These are phyloP conservation scores for Alauda arvensis DNA, from an alignment of 2,797 vertebrate genomes.

Conservation along the genomic window DNA sequence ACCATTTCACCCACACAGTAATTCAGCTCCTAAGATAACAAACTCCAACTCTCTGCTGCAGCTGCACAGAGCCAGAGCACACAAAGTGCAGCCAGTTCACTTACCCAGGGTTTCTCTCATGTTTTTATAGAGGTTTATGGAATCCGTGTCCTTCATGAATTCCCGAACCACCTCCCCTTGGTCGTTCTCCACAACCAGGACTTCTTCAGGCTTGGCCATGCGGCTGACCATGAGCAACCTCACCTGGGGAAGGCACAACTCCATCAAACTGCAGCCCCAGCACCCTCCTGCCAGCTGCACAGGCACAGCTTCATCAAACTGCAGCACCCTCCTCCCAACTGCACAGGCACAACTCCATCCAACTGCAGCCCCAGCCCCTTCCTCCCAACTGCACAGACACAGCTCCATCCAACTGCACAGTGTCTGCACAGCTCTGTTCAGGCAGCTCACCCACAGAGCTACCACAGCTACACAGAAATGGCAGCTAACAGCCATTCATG, in stretches of 20 bases:
- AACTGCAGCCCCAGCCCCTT: too few species aligned
- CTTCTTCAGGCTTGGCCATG: slow-evolving; percentile 98
- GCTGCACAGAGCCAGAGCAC: not conserved
- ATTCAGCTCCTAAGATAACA: not conserved
- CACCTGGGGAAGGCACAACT: slow-evolving; percentile 69
- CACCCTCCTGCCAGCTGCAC: not conserved
- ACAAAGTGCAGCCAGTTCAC: not conserved
- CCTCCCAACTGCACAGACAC: too few species aligned
- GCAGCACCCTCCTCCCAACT: too few species aligned
- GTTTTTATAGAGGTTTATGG: slow-evolving; percentile 98
- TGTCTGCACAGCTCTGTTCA: not conserved
- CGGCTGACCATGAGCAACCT: slow-evolving; percentile 97
- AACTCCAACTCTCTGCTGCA: not conserved
- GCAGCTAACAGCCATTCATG: not conserved
- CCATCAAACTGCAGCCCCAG: not conserved
- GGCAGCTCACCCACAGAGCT: not conserved
- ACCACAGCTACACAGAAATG: fast-evolving
- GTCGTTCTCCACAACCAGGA: slow-evolving; percentile 97
- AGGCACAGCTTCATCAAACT: too few species aligned
- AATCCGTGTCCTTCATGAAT: slow-evolving; percentile 99
- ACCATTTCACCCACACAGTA: not conserved
- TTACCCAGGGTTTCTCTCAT: slow-evolving; percentile 97
- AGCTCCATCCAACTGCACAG: not conserved
- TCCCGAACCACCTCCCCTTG: slow-evolving; percentile 97
- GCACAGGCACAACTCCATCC: too few species aligned